A percentile compares a stretch with the other conserved stretches of the same genome.
These are phyloP conservation scores for Coenonympha glycerion DNA, from an alignment of 2,888 invertebrate species.

Conservation along the genomic window DNA sequence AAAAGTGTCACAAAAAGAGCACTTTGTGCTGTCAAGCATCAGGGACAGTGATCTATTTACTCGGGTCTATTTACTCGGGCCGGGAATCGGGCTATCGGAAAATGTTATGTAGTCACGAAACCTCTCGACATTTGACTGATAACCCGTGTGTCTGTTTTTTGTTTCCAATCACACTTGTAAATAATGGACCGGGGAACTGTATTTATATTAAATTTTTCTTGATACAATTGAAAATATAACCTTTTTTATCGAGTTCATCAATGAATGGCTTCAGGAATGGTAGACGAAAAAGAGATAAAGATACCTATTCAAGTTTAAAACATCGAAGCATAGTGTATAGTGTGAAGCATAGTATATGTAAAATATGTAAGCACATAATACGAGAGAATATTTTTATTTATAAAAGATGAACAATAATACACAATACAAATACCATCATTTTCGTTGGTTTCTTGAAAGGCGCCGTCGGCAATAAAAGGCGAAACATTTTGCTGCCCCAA, in stretches of 20 bases:
- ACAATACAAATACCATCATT: background rate
- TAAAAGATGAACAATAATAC: too few relatives aligned
- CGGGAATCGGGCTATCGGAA: conserved; percentile 17
- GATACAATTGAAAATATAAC: too few relatives aligned
- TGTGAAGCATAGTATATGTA: too few relatives aligned
- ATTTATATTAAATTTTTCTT: too few relatives aligned
- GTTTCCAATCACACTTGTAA: too few relatives aligned
- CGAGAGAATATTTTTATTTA: too few relatives aligned
- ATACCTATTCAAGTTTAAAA: too few relatives aligned
- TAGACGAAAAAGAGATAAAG: too few relatives aligned
- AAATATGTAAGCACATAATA: too few relatives aligned
- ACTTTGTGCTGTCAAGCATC: conserved; percentile 16
- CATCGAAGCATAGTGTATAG: too few relatives aligned
- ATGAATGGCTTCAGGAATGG: too few relatives aligned
- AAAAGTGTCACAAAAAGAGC: background rate
- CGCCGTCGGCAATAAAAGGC: conserved; percentile 20
- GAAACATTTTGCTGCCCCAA: conserved; percentile 59
- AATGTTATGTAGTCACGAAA: conserved; percentile 16
- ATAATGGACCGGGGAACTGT: background rate
- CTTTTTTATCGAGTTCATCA: too few relatives aligned
- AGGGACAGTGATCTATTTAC: conserved; percentile 21
- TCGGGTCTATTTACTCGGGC: conserved; percentile 18
- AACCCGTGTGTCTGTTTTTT: background rate
- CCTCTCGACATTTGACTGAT: conserved; percentile 1
- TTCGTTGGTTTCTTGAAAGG: background rate